These are phyloP conservation scores for Rhorus exstirpatorius DNA, from an alignment of 2,888 invertebrate genomes.

Conservation along the genomic window DNA sequence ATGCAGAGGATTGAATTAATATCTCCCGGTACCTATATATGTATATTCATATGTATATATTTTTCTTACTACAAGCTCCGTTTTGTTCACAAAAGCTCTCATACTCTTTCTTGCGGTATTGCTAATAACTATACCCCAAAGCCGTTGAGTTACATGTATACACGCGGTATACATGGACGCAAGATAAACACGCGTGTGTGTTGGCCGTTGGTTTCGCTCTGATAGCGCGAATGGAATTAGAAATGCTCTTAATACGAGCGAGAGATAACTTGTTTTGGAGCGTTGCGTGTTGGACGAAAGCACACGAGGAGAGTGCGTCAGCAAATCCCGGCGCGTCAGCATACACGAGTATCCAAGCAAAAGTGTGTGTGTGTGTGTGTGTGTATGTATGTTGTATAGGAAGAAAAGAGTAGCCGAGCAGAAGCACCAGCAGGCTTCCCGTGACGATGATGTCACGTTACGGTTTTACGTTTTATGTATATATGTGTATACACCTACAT, in stretches of 20 bases:
- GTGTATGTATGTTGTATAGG: background rate
- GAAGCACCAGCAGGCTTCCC: slow-evolving; percentile 30
- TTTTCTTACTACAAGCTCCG: slow-evolving; percentile 17
- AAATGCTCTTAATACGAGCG: slow-evolving; percentile 31
- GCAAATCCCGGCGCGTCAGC: slow-evolving; percentile 38
- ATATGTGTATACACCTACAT: background rate
- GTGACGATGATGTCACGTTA: slow-evolving; percentile 70
- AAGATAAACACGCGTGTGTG: slow-evolving; percentile 23
- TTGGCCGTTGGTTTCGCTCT: slow-evolving; percentile 47
- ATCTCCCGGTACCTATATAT: slow-evolving; percentile 29
- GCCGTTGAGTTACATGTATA: too few species aligned
- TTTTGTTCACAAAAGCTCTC: slow-evolving; percentile 36
- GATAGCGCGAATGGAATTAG: slow-evolving; percentile 54
- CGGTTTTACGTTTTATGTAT: slow-evolving; percentile 57
- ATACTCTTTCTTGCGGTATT: background rate
- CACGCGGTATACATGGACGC: background rate
- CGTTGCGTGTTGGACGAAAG: slow-evolving; percentile 28
- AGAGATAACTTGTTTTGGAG: slow-evolving; percentile 52
- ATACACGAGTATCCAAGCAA: slow-evolving; percentile 3
- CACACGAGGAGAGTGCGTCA: slow-evolving; percentile 31
- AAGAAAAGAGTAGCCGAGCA: slow-evolving; percentile 24
- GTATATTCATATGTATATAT: too few species aligned
- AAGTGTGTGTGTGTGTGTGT: background rate
- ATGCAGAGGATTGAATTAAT: slow-evolving; percentile 44
- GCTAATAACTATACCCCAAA: slow-evolving; percentile 9